Conservation (phyloP, 2,113 vertebrate species). For the Arenaria interpres region DNA sequence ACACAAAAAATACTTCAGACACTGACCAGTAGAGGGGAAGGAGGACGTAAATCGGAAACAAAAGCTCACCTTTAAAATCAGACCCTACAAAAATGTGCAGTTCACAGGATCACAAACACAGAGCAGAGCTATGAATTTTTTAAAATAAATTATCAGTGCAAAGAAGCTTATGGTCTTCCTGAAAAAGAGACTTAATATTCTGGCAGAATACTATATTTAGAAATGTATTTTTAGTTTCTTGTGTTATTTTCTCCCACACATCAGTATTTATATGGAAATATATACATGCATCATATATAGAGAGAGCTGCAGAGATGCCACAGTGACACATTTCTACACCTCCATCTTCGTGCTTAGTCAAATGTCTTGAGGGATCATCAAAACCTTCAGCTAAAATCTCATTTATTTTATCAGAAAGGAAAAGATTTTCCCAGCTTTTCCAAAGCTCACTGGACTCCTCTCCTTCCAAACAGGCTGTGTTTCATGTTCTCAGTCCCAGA, state of each 20-base stretch:
- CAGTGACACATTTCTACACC: not conserved
- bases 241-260: not conserved
- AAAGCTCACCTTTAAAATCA: not conserved
- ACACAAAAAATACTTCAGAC: not conserved
- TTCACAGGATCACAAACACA: not conserved
- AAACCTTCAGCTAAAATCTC: conserved; percentile 17
- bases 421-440: conserved; percentile 32
- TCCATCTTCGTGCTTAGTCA: not conserved
- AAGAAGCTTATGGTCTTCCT: not conserved
- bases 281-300: not conserved
- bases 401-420: conserved; percentile 28
- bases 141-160: not conserved
- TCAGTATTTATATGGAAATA: not conserved
- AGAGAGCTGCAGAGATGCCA: not conserved
- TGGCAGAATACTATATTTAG: not conserved
- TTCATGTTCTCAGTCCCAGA: conserved; percentile 24
- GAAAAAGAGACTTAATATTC: not conserved
- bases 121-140: not conserved
- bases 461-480: conserved; percentile 20
- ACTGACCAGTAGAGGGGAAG: not conserved
- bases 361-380: not conserved
- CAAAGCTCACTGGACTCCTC: conserved; percentile 20
- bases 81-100: not conserved
- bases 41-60: not conserved
- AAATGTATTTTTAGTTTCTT: not conserved